These are phyloP conservation scores for Falco berigora DNA, from an alignment of 2,797 vertebrate species.

Conservation along the genomic window DNA sequence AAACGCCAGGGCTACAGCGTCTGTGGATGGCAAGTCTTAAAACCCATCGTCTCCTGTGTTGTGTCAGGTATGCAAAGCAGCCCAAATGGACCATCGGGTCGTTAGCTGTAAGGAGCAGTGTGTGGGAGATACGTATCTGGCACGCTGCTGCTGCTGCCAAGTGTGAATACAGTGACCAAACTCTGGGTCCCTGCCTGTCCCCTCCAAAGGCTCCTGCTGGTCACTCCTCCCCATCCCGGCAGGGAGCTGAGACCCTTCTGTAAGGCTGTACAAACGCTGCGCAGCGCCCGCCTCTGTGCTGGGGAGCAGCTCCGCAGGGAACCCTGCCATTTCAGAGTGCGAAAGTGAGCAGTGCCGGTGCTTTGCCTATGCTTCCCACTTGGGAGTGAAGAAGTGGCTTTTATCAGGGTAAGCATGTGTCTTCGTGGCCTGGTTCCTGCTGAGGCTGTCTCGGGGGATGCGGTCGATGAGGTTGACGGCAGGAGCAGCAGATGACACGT, in stretches of 20 bases:
- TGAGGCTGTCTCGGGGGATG: neutral
- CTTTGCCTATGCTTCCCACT: neutral
- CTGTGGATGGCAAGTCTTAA: neutral
- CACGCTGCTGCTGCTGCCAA: neutral
- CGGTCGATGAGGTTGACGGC: neutral
- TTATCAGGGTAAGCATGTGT: neutral
- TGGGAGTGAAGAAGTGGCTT: neutral
- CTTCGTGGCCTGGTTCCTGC: neutral
- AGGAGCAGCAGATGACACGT: neutral
- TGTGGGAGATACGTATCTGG: rapidly evolving
- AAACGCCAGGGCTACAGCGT: neutral
- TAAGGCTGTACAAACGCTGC: neutral
- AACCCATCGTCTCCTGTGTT: rapidly evolving
- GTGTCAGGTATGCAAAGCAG: neutral
- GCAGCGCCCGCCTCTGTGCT: rapidly evolving
- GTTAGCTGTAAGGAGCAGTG: neutral
- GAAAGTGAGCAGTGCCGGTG: neutral
- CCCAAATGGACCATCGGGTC: neutral
- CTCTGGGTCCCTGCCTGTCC: neutral
- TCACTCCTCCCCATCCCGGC: neutral
- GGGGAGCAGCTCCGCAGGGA: neutral
- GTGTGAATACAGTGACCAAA: rapidly evolving
- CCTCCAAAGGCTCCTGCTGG: neutral
- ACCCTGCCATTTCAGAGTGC: neutral
- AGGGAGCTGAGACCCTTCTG: neutral